These are phyloP conservation scores for Ceuthmochares aereus DNA, from an alignment of 2,113 vertebrate genomes.

Conservation along the genomic window DNA sequence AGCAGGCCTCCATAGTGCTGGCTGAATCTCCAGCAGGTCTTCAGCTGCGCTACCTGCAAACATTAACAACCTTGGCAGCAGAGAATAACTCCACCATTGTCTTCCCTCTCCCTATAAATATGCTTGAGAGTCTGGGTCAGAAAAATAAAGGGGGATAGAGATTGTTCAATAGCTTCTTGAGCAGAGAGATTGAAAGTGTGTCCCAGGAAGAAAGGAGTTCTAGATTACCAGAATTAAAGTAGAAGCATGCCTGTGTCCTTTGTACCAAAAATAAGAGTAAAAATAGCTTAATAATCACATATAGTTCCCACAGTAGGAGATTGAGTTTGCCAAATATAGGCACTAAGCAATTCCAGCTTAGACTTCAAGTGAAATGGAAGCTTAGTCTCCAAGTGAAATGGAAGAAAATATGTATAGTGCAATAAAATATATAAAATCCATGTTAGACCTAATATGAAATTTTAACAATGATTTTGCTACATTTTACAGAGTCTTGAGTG, in stretches of 20 bases:
- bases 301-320: neutral
- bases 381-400: neutral
- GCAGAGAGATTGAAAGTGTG: neutral
- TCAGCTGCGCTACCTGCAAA: conserved; percentile 88
- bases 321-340: neutral
- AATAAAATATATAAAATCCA: neutral
- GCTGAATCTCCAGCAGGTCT: conserved; percentile 80
- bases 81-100: conserved; percentile 91
- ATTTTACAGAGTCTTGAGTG: neutral
- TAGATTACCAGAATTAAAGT: neutral
- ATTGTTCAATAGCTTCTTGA: neutral
- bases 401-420: neutral
- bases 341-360: neutral
- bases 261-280: neutral
- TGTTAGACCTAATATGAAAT: neutral
- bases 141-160: conserved; percentile 14
- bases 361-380: neutral
- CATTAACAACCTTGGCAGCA: conserved; percentile 79
- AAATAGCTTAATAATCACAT: neutral
- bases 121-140: conserved; percentile 73
- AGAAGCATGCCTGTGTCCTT: neutral
- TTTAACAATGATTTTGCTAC: neutral
- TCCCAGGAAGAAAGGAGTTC: neutral
- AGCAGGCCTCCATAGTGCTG: conserved; percentile 85
- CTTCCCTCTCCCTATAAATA: conserved; percentile 87